Evolutionary conservation across 2,797 vertebrate species (phyloP).

Genomic region (Cryptoprocta ferox): DNA sequence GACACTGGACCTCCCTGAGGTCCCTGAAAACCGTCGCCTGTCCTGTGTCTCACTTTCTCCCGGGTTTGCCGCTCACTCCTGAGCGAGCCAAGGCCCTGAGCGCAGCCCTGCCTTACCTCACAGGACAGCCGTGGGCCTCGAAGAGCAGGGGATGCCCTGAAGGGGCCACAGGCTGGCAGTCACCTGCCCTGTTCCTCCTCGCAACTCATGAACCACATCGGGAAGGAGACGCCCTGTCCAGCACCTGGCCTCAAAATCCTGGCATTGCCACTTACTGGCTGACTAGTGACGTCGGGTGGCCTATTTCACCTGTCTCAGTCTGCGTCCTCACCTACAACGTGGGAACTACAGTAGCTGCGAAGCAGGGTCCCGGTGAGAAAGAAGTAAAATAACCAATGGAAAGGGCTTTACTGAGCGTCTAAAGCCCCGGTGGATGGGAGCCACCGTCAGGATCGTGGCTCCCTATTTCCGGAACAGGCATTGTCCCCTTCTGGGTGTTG

Average conservation of each 20-base stretch:
- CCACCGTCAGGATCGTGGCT: no score
- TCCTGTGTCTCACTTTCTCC: not conserved
- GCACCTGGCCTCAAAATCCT: not conserved
- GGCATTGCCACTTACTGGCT: not conserved
- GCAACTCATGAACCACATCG: not conserved
- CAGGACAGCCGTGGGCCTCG: fast-evolving
- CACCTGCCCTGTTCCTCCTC: not conserved
- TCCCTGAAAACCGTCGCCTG: not conserved
- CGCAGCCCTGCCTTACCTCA: not conserved
- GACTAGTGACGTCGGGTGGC: not conserved
- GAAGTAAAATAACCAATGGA: not conserved
- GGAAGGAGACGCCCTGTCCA: not conserved
- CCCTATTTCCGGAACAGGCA: not conserved
- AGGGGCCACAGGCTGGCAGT: not conserved
- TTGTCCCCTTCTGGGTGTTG: not conserved
- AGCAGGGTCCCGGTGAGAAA: not conserved
- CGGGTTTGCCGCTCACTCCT: not conserved
- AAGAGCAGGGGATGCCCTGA: not conserved
- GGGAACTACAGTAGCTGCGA: no score
- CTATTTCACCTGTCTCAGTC: not conserved
- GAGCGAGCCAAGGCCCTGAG: not conserved
- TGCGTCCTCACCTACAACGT: not conserved
- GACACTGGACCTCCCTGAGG: not conserved
- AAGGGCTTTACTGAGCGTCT: not conserved
- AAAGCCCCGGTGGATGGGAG: not conserved